phyloP scores from a whole-genome alignment of 2,797 vertebrate genomes.

The Anabas testudineus region DNA sequence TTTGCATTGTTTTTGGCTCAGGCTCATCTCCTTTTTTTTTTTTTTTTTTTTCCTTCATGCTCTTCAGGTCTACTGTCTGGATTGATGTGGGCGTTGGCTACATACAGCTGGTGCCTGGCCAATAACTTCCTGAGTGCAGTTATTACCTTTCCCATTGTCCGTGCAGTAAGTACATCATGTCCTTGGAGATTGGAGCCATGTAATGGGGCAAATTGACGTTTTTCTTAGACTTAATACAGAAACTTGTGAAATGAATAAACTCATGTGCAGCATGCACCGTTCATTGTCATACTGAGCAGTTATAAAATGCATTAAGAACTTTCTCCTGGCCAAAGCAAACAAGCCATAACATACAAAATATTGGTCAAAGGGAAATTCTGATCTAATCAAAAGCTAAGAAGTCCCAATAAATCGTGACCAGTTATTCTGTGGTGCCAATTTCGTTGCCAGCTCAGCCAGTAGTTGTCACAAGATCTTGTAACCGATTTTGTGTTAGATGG shows the following conservation, averaged over 20 bases:
- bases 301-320: background rate
- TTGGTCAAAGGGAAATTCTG: background rate
- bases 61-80: conserved; percentile 79
- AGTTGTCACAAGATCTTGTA: background rate
- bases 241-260: too few species aligned
- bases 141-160: conserved; percentile 90
- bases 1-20: background rate
- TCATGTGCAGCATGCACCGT: too few species aligned
- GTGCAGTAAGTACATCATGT: conserved; percentile 85
- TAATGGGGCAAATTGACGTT: too few species aligned
- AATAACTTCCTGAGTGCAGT: conserved; percentile 89
- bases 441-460: background rate
- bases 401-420: background rate
- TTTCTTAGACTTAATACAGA: too few species aligned
- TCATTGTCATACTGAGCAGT: too few species aligned
- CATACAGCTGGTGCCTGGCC: conserved; percentile 91
- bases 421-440: background rate
- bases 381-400: background rate
- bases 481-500: background rate
- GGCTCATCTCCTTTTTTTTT: background rate
- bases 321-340: too few species aligned
- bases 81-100: conserved; percentile 88
- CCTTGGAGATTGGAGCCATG: background rate
- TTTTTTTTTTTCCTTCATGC: too few species aligned
- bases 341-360: background rate